Conservation (phyloP, 2,113 vertebrate genomes). For the Alethe diademata region DNA sequence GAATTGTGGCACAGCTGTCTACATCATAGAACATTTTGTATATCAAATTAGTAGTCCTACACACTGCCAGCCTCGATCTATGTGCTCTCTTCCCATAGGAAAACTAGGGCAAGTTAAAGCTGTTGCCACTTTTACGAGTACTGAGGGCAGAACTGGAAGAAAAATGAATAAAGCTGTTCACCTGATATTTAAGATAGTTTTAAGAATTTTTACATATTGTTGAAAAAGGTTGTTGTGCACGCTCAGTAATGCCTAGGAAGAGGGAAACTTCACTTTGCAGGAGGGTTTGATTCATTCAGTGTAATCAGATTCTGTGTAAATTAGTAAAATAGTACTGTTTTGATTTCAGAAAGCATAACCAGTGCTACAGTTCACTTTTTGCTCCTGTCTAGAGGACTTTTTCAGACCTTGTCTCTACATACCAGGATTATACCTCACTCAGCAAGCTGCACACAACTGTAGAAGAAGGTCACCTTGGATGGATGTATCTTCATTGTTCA, state of each 20-base stretch:
- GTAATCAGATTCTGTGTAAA: neutral
- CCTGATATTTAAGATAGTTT: neutral
- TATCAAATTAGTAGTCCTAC: neutral
- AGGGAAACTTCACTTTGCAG: neutral
- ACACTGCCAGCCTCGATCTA: rapidly evolving
- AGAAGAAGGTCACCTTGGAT: neutral
- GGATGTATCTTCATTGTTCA: neutral
- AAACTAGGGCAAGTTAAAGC: neutral
- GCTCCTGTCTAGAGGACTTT: neutral
- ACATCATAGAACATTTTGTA: neutral
- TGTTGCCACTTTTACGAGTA: neutral
- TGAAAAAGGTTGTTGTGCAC: neutral
- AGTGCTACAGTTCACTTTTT: neutral
- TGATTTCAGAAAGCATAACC: neutral
- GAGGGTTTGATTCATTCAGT: neutral
- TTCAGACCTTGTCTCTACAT: neutral
- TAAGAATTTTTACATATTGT: neutral
- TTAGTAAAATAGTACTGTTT: neutral
- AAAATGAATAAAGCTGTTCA: neutral
- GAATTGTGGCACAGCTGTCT: neutral
- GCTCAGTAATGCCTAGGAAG: neutral
- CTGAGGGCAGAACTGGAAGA: neutral
- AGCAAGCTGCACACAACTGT: rapidly evolving
- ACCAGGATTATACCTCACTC: neutral
- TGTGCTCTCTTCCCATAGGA: neutral